Conservation (phyloP, 2,113 vertebrate genomes). For the Isichthys henryi region DNA sequence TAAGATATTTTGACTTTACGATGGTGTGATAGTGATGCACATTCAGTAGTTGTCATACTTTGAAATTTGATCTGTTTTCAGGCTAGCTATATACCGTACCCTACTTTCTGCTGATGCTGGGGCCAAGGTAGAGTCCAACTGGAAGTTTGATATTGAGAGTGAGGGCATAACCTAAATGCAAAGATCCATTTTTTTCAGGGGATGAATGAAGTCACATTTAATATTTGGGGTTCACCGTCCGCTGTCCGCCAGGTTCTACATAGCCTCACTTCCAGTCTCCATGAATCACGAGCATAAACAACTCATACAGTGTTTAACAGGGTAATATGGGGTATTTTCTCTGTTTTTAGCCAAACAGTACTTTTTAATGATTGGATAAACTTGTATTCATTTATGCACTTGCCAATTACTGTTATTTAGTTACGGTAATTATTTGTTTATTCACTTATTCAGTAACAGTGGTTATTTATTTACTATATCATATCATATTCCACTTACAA, state of each 20-base stretch:
- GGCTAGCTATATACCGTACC: background rate
- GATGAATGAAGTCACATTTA: background rate
- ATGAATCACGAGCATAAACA: background rate
- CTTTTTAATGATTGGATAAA: background rate
- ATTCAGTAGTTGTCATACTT: background rate
- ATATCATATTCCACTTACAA: background rate
- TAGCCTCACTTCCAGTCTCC: background rate
- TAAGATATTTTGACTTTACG: background rate
- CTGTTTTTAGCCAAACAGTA: background rate
- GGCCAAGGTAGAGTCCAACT: background rate
- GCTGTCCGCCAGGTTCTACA: too few species aligned
- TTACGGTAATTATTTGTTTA: background rate
- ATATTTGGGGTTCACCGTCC: background rate
- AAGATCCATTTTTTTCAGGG: too few species aligned
- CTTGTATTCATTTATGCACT: background rate
- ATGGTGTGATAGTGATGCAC: background rate
- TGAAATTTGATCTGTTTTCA: background rate
- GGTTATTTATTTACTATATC: background rate
- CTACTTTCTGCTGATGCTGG: background rate
- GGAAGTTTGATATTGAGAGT: background rate
- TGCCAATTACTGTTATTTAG: background rate
- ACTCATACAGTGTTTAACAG: background rate
- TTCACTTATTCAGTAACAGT: background rate
- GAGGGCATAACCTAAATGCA: background rate
- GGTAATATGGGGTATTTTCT: background rate